Evolutionary conservation across 2,888 invertebrate species (phyloP).

Genomic region (Orthosia incerta): DNA sequence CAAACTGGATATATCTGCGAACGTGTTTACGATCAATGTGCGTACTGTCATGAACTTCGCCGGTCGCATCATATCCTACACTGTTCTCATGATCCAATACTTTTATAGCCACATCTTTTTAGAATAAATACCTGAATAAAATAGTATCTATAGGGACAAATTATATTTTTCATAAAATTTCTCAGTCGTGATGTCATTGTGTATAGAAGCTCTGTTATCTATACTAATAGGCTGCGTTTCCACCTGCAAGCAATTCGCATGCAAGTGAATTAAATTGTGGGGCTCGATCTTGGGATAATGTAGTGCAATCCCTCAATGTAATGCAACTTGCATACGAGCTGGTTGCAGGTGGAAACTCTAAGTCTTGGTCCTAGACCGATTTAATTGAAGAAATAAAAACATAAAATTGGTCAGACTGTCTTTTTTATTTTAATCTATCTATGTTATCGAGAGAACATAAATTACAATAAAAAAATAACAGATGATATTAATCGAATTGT

Average conservation of each 20-base stretch:
- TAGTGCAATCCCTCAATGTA: too few relatives aligned
- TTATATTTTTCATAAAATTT: background rate
- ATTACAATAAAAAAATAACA: too few relatives aligned
- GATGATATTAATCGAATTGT: too few relatives aligned
- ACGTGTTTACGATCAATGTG: slow-evolving; percentile 74
- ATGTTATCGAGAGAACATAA: background rate
- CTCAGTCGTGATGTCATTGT: background rate
- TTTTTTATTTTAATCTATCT: background rate
- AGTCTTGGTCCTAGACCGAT: background rate
- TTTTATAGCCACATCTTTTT: slow-evolving; percentile 72
- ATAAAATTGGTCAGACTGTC: background rate
- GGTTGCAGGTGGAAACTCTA: too few relatives aligned
- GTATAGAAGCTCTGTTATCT: too few relatives aligned
- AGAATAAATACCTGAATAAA: slow-evolving; percentile 39
- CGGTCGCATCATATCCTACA: slow-evolving; percentile 77
- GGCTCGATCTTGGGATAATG: too few relatives aligned
- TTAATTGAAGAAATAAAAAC: background rate
- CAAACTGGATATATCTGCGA: slow-evolving; percentile 75
- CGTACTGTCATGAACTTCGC: slow-evolving; percentile 73
- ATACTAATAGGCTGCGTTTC: too few relatives aligned
- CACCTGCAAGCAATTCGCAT: too few relatives aligned
- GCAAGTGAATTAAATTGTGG: too few relatives aligned
- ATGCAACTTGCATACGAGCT: too few relatives aligned
- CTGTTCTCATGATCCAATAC: slow-evolving; percentile 79
- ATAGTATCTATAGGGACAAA: too few relatives aligned